Percentiles rank a stretch among this genome's conserved stretches.
These are phyloP conservation scores for Hydropsyche betteni DNA, from an alignment of 2,888 invertebrate species.

Conservation along the genomic window DNA sequence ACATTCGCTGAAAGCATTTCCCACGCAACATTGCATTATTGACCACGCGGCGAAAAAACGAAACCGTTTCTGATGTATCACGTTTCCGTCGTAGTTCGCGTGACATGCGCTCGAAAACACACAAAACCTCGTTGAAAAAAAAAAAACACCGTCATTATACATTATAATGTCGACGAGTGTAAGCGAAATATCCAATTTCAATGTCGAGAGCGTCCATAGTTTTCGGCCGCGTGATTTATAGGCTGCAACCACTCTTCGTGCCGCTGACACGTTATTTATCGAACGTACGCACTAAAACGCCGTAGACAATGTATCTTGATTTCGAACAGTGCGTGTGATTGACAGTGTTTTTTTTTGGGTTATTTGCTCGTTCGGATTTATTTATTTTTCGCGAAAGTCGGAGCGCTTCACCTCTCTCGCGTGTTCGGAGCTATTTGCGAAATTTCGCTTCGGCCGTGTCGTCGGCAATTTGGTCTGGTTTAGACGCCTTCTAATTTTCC, in stretches of 20 bases:
- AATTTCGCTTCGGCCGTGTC: constrained; percentile 12
- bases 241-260: constrained; percentile 22
- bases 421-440: constrained; percentile 15
- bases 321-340: constrained; percentile 12
- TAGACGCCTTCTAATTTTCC: constrained; percentile 16
- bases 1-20: no score
- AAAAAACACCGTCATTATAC: no score
- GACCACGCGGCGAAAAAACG: no score
- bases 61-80: no score
- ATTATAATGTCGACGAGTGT: no score
- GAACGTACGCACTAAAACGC: neutral
- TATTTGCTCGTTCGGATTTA: neutral
- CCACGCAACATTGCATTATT: no score
- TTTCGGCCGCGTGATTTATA: constrained; percentile 21
- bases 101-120: no score
- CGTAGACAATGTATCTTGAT: constrained; percentile 28
- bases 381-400: no score
- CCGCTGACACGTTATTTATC: constrained; percentile 30
- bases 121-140: no score
- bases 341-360: neutral
- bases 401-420: neutral
- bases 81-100: no score
- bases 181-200: constrained; percentile 24
- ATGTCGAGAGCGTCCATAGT: constrained; percentile 1
- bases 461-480: constrained; percentile 9